Percentiles rank a stretch among this genome's conserved stretches.
Evolutionary conservation across 2,797 vertebrate species (phyloP).

Genomic region (Xiphophorus birchmanni): DNA sequence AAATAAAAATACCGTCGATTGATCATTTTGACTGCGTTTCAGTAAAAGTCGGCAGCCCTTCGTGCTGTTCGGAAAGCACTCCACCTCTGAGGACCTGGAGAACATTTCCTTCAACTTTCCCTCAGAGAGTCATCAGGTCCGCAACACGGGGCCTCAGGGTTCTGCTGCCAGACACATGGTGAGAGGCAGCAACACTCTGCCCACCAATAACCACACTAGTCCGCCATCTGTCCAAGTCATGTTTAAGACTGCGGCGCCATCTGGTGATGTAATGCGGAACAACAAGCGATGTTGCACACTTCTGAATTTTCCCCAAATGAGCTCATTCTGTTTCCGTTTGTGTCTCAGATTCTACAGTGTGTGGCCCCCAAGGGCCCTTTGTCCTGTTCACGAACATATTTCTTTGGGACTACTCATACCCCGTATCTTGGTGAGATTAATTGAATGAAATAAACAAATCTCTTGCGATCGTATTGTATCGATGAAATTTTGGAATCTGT

Average conservation of each 20-base stretch:
- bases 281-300: background rate
- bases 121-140: constrained; percentile 93
- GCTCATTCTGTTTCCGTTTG: background rate
- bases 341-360: constrained; percentile 89
- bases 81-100: constrained; percentile 88
- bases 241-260: constrained; percentile 28
- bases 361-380: constrained; percentile 94
- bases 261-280: constrained; percentile 23
- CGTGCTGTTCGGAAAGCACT: constrained; percentile 92
- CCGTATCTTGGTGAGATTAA: constrained; percentile 88
- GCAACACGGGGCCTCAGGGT: constrained; percentile 87
- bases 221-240: background rate
- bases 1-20: background rate
- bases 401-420: constrained; percentile 91
- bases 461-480: background rate
- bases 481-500: background rate
- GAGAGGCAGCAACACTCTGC: constrained; percentile 46
- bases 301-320: background rate
- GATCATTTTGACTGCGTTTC: constrained; percentile 12
- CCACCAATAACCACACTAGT: background rate
- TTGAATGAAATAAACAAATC: background rate
- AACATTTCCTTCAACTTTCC: constrained; percentile 93
- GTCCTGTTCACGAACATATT: constrained; percentile 94
- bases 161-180: constrained; percentile 93
- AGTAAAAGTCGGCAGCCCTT: constrained; percentile 92